Evolutionary conservation across 1,140 invertebrate species (phyloP), one percentile per base, ranked within the genome.

Genomic region (Lepidurus arcticus): DNA sequence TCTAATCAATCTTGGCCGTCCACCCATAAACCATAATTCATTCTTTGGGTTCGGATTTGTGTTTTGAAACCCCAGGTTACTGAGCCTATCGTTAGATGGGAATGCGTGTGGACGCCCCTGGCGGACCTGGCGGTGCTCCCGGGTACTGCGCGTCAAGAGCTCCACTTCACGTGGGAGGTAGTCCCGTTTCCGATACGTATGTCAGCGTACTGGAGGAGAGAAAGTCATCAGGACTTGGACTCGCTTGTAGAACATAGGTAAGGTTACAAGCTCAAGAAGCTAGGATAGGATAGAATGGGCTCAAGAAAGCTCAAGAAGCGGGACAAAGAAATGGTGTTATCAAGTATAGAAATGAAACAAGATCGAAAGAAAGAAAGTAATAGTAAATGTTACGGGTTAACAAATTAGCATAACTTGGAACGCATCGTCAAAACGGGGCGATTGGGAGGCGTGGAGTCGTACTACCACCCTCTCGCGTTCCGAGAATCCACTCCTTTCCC

Each of bases 111-210:
- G 53, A 65, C 53, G 53, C 53, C 53, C 34, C 34, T 34, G 34
- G 34, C 53, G 53, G 53, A 65, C 34, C 34, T 34, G 34, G 53
- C 53, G 53, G 16, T 21, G 53, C 53, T 4, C 53, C 8, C 53
- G 16, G 8, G n/a, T 21, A 65, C 53, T 13, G 21, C 53, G 4
- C 53, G 21, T 65, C 53, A 65, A 65, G 53, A 65, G 21, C 21
- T 65, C 21, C 16, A 65, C 53, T 65, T 65, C 7, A 65, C 53
- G 53, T 65, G 53, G 53, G 53, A 65, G 53, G 53, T 65, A n/a
- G 53, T 65, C 53, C 53, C 53, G 53, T 65, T 11, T 16, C 53
- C 53, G 5, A 21, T 65, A 65, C 53, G 7, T 9, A 13, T 65
- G 21, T 7, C 53, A 21, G 53, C 53, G 16, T 21, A n/a, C 53